Evolutionary conservation across 1,140 invertebrate species (phyloP).

Genomic region (Bombus waltoni): DNA sequence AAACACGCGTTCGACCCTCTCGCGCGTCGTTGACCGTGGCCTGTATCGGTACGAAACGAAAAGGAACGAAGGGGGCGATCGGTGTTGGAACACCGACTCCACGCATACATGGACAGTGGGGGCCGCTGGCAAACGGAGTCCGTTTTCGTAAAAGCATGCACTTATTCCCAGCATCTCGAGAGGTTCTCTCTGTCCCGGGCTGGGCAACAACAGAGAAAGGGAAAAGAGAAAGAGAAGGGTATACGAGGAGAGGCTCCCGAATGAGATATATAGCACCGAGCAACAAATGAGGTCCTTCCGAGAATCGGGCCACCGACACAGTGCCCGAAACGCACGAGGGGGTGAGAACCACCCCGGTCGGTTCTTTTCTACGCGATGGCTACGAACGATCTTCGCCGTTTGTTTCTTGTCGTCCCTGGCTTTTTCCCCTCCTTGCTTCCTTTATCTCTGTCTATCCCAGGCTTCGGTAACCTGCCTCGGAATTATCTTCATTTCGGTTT

Average conservation of each 20-base stretch:
- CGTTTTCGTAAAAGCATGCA: conserved; percentile 68
- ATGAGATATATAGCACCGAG: conserved; percentile 71
- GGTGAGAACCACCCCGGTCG: conserved; percentile 78
- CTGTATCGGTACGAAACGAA: conserved; percentile 12
- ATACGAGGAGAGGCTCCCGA: conserved; percentile 48
- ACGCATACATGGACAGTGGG: not conserved
- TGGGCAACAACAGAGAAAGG: conserved; percentile 54
- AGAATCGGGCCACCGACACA: conserved; percentile 83
- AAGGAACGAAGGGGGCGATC: conserved; percentile 25
- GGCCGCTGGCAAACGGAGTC: conserved; percentile 40
- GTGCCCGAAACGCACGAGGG: conserved; percentile 69
- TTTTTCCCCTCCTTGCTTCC: conserved; percentile 3
- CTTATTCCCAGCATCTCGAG: conserved; percentile 67
- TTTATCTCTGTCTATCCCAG: not conserved
- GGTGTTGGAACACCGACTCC: conserved; percentile 18
- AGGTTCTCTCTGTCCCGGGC: conserved; percentile 54
- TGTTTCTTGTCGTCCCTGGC: conserved; percentile 9
- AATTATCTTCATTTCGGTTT: conserved; percentile 24
- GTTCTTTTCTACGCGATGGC: conserved; percentile 47
- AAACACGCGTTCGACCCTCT: conserved; percentile 43
- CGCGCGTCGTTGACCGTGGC: conserved; percentile 35
- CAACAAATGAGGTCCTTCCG: conserved; percentile 83
- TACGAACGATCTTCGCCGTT: conserved; percentile 54
- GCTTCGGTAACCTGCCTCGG: conserved; percentile 20
- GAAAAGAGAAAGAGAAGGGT: conserved; percentile 27